Conservation (phyloP, 92 coral and sea anemone genomes). For the Porites rus region DNA sequence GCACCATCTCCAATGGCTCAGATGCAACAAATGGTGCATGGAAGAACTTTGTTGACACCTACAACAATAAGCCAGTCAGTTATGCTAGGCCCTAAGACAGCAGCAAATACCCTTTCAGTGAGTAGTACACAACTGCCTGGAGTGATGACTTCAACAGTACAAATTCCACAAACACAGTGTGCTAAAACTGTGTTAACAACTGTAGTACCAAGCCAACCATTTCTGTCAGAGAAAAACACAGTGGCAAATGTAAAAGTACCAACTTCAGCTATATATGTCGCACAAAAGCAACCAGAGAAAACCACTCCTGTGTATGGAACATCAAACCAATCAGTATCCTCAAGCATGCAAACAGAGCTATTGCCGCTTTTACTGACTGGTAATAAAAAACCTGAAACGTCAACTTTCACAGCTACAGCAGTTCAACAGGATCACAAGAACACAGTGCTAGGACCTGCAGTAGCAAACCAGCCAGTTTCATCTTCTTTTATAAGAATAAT, state of each 20-base stretch:
- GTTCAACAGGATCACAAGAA: neutral
- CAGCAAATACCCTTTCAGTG: neutral
- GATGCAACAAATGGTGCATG: neutral
- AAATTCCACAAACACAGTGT: neutral
- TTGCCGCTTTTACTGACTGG: neutral
- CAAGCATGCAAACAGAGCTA: neutral
- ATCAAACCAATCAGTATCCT: neutral
- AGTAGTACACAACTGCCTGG: neutral
- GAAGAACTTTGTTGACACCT: neutral
- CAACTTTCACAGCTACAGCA: neutral
- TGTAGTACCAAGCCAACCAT: neutral
- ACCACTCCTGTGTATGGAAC: neutral
- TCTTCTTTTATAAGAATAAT: neutral
- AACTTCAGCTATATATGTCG: neutral
- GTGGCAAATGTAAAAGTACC: neutral
- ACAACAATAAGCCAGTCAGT: neutral
- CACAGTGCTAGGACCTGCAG: neutral
- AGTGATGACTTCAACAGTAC: neutral
- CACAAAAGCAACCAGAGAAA: neutral
- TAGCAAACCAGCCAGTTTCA: neutral
- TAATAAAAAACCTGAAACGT: neutral
- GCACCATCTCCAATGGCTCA: neutral
- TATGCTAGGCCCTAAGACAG: neutral
- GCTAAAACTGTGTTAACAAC: neutral
- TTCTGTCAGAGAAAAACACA: neutral